Conservation (phyloP, 2,888 invertebrate genomes). For the Pyrocoelia pectoralis region DNA sequence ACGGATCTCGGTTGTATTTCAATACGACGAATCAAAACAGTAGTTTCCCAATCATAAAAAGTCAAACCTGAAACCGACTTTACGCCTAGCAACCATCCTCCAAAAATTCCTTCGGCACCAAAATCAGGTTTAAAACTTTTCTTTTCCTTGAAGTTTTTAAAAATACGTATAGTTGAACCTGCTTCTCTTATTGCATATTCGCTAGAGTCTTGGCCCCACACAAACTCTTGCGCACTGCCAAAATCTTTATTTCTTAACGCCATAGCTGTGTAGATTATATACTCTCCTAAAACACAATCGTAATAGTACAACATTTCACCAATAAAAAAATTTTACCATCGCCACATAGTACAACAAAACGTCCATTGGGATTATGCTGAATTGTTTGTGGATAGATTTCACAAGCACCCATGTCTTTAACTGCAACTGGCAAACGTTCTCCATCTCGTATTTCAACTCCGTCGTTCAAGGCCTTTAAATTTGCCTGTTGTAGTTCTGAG, state of each 20-base stretch:
- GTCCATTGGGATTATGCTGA: constrained; percentile 97
- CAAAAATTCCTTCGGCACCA: constrained; percentile 85
- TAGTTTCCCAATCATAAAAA: constrained; percentile 97
- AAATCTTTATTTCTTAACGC: constrained; percentile 98
- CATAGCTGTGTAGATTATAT: constrained; percentile 99
- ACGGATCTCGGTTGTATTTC: constrained; percentile 95
- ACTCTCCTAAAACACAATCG: constrained; percentile 66
- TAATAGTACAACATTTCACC: neutral
- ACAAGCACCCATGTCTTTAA: constrained; percentile 99
- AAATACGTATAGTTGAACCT: constrained; percentile 89
- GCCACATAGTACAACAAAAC: constrained; percentile 94
- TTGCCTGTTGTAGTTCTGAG: constrained; percentile 97
- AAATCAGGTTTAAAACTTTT: constrained; percentile 96
- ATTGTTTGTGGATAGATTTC: constrained; percentile 99
- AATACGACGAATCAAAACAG: constrained; percentile 91
- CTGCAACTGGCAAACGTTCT: constrained; percentile 89
- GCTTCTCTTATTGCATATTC: constrained; percentile 84
- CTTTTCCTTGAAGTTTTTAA: constrained; percentile 98
- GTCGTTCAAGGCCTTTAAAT: constrained; percentile 85
- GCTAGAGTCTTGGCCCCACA: constrained; percentile 97
- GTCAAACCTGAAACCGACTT: constrained; percentile 91
- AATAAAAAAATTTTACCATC: constrained; percentile 73
- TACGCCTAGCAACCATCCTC: constrained; percentile 67
- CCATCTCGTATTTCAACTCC: constrained; percentile 86
- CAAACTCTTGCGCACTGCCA: constrained; percentile 98